phyloP scores from a whole-genome alignment of 2,888 invertebrate species.

The Drosophila affinis region DNA sequence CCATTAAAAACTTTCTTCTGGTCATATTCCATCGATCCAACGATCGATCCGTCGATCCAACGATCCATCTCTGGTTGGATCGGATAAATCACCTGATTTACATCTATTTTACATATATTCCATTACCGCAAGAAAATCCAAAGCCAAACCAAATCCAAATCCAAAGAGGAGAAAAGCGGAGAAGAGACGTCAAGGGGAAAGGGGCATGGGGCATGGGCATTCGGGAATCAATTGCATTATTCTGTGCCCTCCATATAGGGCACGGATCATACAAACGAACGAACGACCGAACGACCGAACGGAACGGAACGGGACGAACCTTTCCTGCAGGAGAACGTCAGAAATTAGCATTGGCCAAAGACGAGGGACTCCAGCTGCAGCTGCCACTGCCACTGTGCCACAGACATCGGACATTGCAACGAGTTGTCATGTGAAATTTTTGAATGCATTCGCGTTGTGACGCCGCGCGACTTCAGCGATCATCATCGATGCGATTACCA shows the following conservation, averaged over 20 bases:
- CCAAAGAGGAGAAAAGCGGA: slow-evolving; percentile 11
- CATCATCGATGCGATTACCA: slow-evolving; percentile 38
- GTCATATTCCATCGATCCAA: not conserved
- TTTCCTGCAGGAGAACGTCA: slow-evolving; percentile 48
- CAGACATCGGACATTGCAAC: slow-evolving; percentile 24
- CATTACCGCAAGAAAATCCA: slow-evolving; percentile 42
- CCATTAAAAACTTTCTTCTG: slow-evolving; percentile 24
- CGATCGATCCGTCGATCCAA: not conserved
- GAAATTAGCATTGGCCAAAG: slow-evolving; percentile 64
- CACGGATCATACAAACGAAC: slow-evolving; percentile 30
- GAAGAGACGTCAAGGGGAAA: too few species aligned
- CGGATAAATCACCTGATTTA: slow-evolving; percentile 35
- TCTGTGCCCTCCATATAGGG: slow-evolving; percentile 53
- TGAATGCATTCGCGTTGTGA: slow-evolving; percentile 40
- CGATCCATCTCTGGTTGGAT: slow-evolving; percentile 1
- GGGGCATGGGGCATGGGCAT: slow-evolving; percentile 4
- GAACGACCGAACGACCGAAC: not conserved
- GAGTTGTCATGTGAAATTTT: slow-evolving; percentile 51
- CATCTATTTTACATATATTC: slow-evolving; percentile 46
- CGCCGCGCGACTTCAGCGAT: slow-evolving; percentile 29
- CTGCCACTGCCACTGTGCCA: slow-evolving; percentile 39
- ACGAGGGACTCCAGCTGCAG: slow-evolving; percentile 11
- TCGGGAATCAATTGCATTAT: slow-evolving; percentile 30
- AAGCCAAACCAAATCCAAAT: slow-evolving; percentile 5
- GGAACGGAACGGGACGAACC: not conserved